These are phyloP conservation scores for Meiosimyza decipiens DNA, from an alignment of 2,888 invertebrate species.

Conservation along the genomic window DNA sequence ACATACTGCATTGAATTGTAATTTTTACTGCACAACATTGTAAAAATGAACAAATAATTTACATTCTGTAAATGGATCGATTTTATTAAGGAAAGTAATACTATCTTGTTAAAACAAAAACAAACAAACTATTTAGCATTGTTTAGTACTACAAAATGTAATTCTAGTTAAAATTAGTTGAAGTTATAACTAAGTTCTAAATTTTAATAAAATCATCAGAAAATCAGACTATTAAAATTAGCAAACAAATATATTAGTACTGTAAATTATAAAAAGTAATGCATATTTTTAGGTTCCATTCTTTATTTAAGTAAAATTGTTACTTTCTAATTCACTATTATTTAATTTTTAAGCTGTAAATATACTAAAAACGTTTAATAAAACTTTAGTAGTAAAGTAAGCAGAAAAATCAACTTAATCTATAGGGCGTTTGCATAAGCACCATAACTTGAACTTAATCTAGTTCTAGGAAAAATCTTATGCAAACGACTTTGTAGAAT, in stretches of 20 bases:
- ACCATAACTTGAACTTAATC: neutral
- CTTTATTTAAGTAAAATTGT: constrained; percentile 27
- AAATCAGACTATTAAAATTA: neutral
- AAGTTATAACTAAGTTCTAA: no score
- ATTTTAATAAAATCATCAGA: no score
- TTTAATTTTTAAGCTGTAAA: constrained; percentile 44
- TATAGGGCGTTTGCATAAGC: neutral
- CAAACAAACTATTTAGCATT: no score
- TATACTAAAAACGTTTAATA: constrained; percentile 19
- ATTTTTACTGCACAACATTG: constrained; percentile 39
- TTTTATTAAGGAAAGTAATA: constrained; percentile 53
- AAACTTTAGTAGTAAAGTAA: constrained; percentile 22
- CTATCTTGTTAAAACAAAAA: constrained; percentile 19
- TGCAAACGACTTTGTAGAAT: neutral
- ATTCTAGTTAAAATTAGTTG: no score
- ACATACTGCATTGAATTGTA: constrained; percentile 34
- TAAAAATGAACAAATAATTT: constrained; percentile 38
- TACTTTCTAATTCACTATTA: constrained; percentile 40
- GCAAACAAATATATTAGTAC: neutral
- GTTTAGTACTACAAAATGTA: no score
- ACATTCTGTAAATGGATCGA: constrained; percentile 67
- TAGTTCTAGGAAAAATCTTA: neutral
- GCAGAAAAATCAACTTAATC: constrained; percentile 24
- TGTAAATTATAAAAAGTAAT: neutral
- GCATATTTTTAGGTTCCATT: neutral